Percentiles rank a stretch among this genome's conserved stretches.
Conservation (phyloP, 2,113 vertebrate species). For the Sporophila hypoxantha region DNA sequence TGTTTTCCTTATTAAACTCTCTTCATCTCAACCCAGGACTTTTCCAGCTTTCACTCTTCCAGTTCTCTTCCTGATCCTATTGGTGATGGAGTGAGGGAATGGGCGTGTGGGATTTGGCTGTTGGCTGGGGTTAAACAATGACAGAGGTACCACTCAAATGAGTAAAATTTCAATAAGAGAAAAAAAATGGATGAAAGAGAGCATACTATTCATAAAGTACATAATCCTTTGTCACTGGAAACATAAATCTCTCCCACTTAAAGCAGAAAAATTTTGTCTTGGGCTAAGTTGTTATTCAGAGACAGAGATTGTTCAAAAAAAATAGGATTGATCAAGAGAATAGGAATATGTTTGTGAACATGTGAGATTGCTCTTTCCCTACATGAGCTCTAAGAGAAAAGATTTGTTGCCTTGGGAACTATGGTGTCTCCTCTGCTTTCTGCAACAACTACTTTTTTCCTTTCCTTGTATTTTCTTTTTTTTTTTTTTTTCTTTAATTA, state of each 20-base stretch:
- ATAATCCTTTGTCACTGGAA: not conserved
- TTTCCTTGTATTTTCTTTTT: not conserved
- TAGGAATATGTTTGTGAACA: not conserved
- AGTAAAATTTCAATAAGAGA: not conserved
- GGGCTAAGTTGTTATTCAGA: not conserved
- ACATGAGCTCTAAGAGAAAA: not conserved
- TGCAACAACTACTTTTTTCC: not conserved
- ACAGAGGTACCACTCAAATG: not conserved
- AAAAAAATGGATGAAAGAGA: not conserved
- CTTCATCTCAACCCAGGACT: not conserved
- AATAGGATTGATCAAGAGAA: not conserved
- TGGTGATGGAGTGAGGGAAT: not conserved
- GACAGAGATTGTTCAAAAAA: not conserved
- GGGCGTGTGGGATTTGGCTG: not conserved
- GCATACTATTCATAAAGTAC: not conserved
- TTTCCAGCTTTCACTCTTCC: not conserved
- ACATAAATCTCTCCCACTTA: not conserved
- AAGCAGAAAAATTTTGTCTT: not conserved
- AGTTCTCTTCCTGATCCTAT: not conserved
- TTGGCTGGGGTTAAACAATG: not conserved
- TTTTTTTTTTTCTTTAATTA: not conserved
- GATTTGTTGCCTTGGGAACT: not conserved
- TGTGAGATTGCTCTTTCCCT: not conserved
- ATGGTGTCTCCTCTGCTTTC: not conserved
- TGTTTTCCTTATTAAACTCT: not conserved